Percentiles rank a stretch among this genome's conserved stretches.
Conservation (phyloP, 2,113 vertebrate genomes). For the Pituophis catenifer region DNA sequence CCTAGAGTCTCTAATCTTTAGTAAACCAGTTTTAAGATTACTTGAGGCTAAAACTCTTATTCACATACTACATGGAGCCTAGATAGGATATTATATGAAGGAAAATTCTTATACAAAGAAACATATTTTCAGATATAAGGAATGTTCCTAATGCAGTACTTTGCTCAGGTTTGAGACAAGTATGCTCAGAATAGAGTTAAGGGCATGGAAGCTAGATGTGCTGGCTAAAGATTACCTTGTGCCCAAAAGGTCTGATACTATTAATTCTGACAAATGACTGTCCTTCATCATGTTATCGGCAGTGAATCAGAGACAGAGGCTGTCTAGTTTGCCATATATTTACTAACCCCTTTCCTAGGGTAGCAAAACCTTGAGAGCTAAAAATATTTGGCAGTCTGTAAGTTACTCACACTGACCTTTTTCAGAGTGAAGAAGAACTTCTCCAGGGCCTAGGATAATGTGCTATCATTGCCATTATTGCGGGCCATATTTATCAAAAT, state of each 20-base stretch:
- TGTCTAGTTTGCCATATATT: background rate
- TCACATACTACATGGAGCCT: background rate
- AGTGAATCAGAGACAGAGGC: background rate
- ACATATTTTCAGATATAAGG: background rate
- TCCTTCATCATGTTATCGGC: background rate
- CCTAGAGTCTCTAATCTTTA: background rate
- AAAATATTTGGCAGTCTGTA: background rate
- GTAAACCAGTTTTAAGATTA: background rate
- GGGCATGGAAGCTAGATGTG: background rate
- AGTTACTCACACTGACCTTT: background rate
- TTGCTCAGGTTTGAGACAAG: background rate
- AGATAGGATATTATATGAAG: background rate
- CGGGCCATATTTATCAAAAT: background rate
- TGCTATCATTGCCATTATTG: background rate
- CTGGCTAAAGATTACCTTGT: background rate
- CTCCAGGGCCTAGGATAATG: background rate
- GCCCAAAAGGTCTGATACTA: background rate
- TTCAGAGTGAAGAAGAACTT: background rate
- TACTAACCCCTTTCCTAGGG: background rate
- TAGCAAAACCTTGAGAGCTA: background rate
- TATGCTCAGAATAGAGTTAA: background rate
- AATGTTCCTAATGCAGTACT: background rate
- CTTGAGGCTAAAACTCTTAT: background rate
- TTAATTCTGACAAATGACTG: background rate
- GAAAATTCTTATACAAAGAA: background rate